Evolutionary conservation across 2,888 invertebrate genomes (phyloP), one percentile per base, ranked within the genome.

Genomic region (Caenorhabditis angaria): DNA sequence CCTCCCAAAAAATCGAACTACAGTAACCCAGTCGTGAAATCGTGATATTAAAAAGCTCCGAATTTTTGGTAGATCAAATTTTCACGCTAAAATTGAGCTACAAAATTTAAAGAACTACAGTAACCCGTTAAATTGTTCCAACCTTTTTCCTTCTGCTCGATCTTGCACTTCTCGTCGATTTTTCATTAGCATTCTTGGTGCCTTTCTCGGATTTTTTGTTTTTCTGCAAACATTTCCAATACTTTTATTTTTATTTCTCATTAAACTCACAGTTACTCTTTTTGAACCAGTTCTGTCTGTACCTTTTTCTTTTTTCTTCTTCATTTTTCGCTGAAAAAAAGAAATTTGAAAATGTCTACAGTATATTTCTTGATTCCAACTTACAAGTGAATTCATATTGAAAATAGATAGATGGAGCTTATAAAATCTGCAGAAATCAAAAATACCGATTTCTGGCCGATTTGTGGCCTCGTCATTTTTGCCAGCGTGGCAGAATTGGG

Each of bases 51-150:
- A 35, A 35, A 35, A 10, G 6, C 35, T 10, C 35, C 6, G 14
- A 35, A 35, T 10, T 35, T 35, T 35, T 35, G 8, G 35, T 35
- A 14, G 14, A 35, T 14, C 35, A 35, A 35, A 10, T 35, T 35
- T 35, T 35, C 35, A 35, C 35, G 35, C 14, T 35, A 35, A 35
- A 35, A 35, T 10, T 14, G 32, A n/a, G 25, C 18, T 5, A 28
- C 14, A 27, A 22, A 10, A n/a, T 24, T 35, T 18, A 29, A 28
- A 29, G 22, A 22, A 55, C 48, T 28, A 25, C 56, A 64, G 51
- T 63, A 61, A 35, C 29, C 35, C 53, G 41, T 24, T 35, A 56
- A 51, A 57, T 51, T 28, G 28, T 47, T 56, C 60, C 60, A 69
- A 35, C 35, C 35, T 35, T 10, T 14, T 10, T 14, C 14, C 35